These are phyloP conservation scores for Drymonia ruficornis DNA, from an alignment of 2,888 invertebrate species.

Conservation along the genomic window DNA sequence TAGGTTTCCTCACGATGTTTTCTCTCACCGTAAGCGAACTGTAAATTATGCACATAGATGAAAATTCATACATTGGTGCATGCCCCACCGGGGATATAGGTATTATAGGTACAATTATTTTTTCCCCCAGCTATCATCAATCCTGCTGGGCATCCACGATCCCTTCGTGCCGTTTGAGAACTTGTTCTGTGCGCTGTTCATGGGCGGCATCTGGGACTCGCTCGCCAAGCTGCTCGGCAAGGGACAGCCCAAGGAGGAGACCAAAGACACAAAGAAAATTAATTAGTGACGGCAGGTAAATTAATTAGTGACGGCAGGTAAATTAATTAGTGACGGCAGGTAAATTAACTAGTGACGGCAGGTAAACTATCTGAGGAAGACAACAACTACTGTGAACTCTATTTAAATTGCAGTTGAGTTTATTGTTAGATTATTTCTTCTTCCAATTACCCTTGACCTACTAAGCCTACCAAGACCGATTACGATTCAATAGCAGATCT, in stretches of 20 bases:
- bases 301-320: no score
- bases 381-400: no score
- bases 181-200: slow-evolving; percentile 96
- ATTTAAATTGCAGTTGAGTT: no score
- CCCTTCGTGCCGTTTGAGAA: slow-evolving; percentile 99
- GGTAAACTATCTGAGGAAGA: no score
- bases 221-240: slow-evolving; percentile 94
- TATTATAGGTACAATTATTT: no score
- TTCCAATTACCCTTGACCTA: neutral
- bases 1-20: no score
- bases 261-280: slow-evolving; percentile 92
- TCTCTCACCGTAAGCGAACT: no score
- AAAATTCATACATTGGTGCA: no score
- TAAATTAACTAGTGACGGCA: slow-evolving; percentile 87
- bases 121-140: slow-evolving; percentile 91
- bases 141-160: slow-evolving; percentile 98
- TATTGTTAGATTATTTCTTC: neutral
- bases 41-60: no score
- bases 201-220: slow-evolving; percentile 99
- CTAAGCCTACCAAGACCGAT: no score
- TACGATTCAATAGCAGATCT: no score
- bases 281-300: slow-evolving; percentile 81
- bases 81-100: no score
- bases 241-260: slow-evolving; percentile 92
- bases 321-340: slow-evolving; percentile 85